Conservation (phyloP, 2,888 invertebrate species). For the Scrobipalpa costella region DNA sequence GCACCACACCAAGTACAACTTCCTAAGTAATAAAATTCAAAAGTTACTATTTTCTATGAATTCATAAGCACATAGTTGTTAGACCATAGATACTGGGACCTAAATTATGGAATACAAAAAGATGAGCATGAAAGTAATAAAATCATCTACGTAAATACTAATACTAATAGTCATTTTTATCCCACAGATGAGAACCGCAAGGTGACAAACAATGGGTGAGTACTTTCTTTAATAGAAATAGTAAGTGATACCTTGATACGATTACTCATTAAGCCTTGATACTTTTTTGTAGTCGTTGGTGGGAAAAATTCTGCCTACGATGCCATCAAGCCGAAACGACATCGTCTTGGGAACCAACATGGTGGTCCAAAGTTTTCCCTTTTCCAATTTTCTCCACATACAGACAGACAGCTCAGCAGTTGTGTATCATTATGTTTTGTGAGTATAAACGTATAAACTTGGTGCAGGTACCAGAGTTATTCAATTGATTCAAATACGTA, state of each 20-base stretch:
- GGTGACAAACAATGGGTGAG: constrained; percentile 31
- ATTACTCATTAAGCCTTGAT: neutral
- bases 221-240: constrained; percentile 19
- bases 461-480: no score
- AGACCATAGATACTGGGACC: neutral
- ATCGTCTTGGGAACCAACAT: constrained; percentile 84
- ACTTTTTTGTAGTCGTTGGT: constrained; percentile 72
- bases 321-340: constrained; percentile 82
- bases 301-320: constrained; percentile 84
- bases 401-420: constrained; percentile 71
- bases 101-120: neutral
- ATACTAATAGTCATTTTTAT: constrained; percentile 24
- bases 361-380: constrained; percentile 85
- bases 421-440: constrained; percentile 70
- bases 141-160: neutral
- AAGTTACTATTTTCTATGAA: neutral
- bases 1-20: no score
- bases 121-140: neutral
- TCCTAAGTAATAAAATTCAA: no score
- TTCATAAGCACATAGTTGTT: neutral
- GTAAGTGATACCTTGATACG: constrained; percentile 14
- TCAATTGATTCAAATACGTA: no score
- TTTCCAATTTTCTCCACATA: constrained; percentile 87
- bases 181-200: constrained; percentile 41
- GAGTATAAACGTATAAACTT: constrained; percentile 41